Percentiles rank a stretch among this genome's conserved stretches.
Conservation (phyloP, 1,140 invertebrate species). For the Diabrotica undecimpunctata region DNA sequence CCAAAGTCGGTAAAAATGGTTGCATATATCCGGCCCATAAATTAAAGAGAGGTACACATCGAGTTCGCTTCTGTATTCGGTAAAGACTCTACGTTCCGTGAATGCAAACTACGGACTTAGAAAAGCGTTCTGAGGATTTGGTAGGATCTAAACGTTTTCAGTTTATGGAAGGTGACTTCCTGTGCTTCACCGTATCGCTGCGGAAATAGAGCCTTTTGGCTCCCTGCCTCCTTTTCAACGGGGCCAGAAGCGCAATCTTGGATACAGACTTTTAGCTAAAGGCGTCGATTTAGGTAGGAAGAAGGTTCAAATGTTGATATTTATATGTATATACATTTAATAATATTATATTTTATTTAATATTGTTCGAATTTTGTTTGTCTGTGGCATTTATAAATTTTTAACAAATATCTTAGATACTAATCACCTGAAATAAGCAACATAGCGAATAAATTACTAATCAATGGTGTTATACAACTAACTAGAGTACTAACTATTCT, state of each 20-base stretch:
- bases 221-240: not conserved
- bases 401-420: no score
- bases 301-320: no score
- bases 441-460: no score
- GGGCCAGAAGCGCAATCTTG: not conserved
- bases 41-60: not conserved
- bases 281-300: no score
- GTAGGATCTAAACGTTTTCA: constrained; percentile 31
- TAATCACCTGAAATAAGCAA: no score
- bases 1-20: not conserved
- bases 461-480: no score
- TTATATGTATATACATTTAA: not conserved
- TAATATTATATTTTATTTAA: no score
- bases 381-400: no score
- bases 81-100: constrained; percentile 26
- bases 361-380: no score
- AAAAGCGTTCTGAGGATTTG: constrained; percentile 28
- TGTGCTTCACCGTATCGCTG: constrained; percentile 24
- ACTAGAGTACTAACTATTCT: no score
- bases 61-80: not conserved
- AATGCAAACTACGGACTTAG: constrained; percentile 34
- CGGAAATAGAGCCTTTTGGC: constrained; percentile 31
- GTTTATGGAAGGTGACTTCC: constrained; percentile 36
- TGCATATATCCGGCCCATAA: not conserved
- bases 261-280: not conserved